Evolutionary conservation across 2,888 invertebrate genomes (phyloP).

Genomic region (Xestia ashworthii): DNA sequence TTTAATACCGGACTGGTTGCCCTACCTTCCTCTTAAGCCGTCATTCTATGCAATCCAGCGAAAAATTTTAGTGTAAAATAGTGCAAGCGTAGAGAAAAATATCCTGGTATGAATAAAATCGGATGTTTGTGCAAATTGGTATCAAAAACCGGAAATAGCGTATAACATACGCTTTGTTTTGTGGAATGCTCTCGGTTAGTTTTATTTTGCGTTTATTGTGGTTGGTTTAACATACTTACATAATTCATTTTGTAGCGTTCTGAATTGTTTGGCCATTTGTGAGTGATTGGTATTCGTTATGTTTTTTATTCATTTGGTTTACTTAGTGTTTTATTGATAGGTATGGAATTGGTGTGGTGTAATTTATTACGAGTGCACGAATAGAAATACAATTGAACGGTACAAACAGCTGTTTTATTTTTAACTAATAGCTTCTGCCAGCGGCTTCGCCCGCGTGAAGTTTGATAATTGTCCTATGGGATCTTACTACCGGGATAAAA

Average conservation of each 20-base stretch:
- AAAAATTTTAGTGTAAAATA: not conserved
- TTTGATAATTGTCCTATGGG: too few species aligned
- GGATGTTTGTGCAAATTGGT: slow-evolving; percentile 70
- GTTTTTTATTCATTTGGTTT: slow-evolving; percentile 9
- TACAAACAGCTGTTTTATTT: too few species aligned
- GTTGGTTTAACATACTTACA: slow-evolving; percentile 27
- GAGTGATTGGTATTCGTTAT: not conserved
- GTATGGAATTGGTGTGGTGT: not conserved
- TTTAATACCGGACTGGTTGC: not conserved
- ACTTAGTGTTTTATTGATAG: slow-evolving; percentile 8
- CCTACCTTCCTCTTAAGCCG: not conserved
- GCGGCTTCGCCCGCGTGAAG: too few species aligned
- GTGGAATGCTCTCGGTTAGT: slow-evolving; percentile 21
- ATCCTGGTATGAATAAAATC: slow-evolving; percentile 35
- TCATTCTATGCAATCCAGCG: not conserved
- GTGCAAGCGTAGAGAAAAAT: not conserved
- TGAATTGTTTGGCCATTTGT: slow-evolving; percentile 17
- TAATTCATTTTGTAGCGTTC: slow-evolving; percentile 5
- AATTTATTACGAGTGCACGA: not conserved
- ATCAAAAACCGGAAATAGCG: slow-evolving; percentile 54
- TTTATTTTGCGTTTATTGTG: slow-evolving; percentile 34
- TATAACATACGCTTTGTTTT: slow-evolving; percentile 62
- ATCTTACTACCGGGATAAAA: too few species aligned
- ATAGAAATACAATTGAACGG: not conserved
- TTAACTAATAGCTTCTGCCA: too few species aligned